Base-by-base conservation (phyloP, 2,797 vertebrate species). In the Coreius guichenoti region DNA sequence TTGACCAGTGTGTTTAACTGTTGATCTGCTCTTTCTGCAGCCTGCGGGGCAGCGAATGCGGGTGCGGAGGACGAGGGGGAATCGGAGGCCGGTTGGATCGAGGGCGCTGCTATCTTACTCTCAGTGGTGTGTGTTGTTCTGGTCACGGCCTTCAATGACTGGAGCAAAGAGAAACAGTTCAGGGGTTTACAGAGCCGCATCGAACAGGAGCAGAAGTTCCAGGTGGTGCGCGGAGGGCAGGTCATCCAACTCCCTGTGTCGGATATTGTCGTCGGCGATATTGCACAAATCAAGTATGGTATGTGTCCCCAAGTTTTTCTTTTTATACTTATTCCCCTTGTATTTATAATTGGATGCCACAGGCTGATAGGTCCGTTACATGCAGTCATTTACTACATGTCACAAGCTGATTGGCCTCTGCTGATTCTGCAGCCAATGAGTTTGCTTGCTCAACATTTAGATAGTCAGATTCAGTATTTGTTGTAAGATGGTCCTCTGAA, bases 131-230 rank as follows among this genome's bases (percentile, higher is more conserved):
- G 98, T 13, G 98, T 99, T 49, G 98, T 99, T 56, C 93, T 99
- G 54, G 98, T 99, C 92, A 99, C 98, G 0, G 98, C 98, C 90
- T 99, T 99, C 93, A 99, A 99, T 33, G 98, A 99, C 92, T 99
- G 98, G 98, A 99, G 98, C 91, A 99, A 99, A 90, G 98, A 99
- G 93, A 99, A 99, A 87, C 98, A 99, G 93, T 99, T 99, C 88
- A 95, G 98, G 33, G 98, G 98, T 63, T 95, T 99, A 79, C 98
- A 99, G 92, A 99, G 96, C 90, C 97, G 98, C 88, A 99, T 99
- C 21, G 98, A 99, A 91, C 98, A 98, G 93, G 98, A 99, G 88
- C 98, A 99, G 94, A 99, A 98, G 88, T 99, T 99, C 89, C 97
- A 98, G 11, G 97, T 99, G 87, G 96, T 99, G 73, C 96, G 98